Evolutionary conservation across 2,113 vertebrate species (phyloP).

Genomic region (Terrapene triunguis): DNA sequence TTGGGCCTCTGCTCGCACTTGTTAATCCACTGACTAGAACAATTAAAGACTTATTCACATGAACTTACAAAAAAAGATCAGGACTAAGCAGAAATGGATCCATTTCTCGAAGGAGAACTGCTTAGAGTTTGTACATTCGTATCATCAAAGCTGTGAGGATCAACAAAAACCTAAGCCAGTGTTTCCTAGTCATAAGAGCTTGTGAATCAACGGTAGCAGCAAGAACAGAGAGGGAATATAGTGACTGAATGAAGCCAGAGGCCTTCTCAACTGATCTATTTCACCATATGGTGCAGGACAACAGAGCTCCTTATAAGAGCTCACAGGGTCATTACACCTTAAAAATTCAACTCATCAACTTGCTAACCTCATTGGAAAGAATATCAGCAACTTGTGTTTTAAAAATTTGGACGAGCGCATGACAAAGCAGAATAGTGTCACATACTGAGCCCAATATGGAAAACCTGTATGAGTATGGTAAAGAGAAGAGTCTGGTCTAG

Average conservation of each 20-base stretch:
- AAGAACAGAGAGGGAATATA: neutral
- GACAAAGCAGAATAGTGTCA: fast-evolving
- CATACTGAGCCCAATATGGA: fast-evolving
- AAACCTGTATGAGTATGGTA: neutral
- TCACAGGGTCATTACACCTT: too few relatives aligned
- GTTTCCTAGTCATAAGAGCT: fast-evolving
- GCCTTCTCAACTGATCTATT: fast-evolving
- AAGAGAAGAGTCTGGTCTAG: neutral
- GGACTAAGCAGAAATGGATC: fast-evolving
- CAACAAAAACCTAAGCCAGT: neutral
- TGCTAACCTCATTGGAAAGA: neutral
- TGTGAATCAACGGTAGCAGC: fast-evolving
- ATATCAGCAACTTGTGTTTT: neutral
- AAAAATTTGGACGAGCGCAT: fast-evolving
- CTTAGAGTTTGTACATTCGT: fast-evolving
- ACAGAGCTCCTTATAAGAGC: fast-evolving
- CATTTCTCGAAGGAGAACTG: fast-evolving
- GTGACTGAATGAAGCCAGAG: neutral
- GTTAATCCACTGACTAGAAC: fast-evolving
- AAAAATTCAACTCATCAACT: neutral
- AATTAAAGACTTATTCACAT: fast-evolving
- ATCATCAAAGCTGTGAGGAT: neutral
- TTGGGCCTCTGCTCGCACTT: neutral
- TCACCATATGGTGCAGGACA: fast-evolving
- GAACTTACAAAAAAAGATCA: fast-evolving